Evolutionary conservation across 1,140 invertebrate species (phyloP).

Genomic region (Bombus breviceps): DNA sequence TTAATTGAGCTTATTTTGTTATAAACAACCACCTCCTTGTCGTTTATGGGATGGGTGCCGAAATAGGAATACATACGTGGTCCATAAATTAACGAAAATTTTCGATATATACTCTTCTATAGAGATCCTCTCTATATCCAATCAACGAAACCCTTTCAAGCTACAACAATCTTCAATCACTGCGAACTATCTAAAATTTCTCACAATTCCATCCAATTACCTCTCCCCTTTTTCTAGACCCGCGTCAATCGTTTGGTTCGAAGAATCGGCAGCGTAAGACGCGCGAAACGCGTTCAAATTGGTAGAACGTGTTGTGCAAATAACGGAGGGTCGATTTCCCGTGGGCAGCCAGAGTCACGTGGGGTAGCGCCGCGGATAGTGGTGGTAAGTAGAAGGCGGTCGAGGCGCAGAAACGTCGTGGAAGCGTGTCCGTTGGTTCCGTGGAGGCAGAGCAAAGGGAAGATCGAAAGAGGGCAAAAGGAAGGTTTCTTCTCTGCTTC

Average conservation of each 20-base stretch:
- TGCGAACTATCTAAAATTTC: background rate
- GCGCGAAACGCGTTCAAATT: slow-evolving; percentile 6
- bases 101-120: too few relatives aligned
- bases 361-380: slow-evolving; percentile 29
- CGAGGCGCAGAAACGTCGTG: slow-evolving; percentile 31
- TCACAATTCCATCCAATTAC: background rate
- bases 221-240: background rate
- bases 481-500: slow-evolving; percentile 65
- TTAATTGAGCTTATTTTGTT: background rate
- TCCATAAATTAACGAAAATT: background rate
- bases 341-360: slow-evolving; percentile 34
- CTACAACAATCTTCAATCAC: background rate
- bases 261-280: background rate
- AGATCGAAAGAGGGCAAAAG: slow-evolving; percentile 67
- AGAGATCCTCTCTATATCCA: background rate
- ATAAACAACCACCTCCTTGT: background rate
- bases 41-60: background rate
- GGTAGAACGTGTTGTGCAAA: slow-evolving; percentile 35
- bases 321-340: slow-evolving; percentile 34
- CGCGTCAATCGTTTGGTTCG: background rate
- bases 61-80: too few relatives aligned
- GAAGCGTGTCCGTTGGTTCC: slow-evolving; percentile 31
- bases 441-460: slow-evolving; percentile 39
- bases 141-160: background rate
- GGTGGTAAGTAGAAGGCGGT: slow-evolving; percentile 37